phyloP scores from a whole-genome alignment of 2,113 vertebrate genomes.

The Apteryx owenii region DNA sequence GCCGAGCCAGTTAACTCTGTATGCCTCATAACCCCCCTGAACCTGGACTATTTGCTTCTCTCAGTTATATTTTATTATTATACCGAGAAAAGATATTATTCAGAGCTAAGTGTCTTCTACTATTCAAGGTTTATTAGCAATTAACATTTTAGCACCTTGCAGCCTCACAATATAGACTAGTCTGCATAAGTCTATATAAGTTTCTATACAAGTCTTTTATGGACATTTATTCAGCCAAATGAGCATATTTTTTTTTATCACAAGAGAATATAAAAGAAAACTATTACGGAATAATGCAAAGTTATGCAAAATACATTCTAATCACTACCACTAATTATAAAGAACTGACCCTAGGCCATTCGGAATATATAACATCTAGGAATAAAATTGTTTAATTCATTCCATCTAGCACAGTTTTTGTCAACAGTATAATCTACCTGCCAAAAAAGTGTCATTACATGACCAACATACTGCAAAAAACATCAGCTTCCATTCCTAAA shows the following conservation, averaged over 20 bases:
- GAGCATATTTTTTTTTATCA: neutral
- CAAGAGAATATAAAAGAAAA: neutral
- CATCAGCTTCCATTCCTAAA: neutral
- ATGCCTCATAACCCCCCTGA: neutral
- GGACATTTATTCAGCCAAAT: neutral
- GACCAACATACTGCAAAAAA: neutral
- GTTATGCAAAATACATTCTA: conserved; percentile 9
- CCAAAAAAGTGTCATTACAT: neutral
- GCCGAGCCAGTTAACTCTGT: neutral
- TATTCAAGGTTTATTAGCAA: neutral
- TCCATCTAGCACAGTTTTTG: neutral
- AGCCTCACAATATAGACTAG: neutral
- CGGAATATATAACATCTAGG: neutral
- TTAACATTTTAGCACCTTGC: neutral
- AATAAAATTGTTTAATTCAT: neutral
- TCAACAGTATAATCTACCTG: neutral
- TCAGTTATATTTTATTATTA: neutral
- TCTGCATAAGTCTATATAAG: no score
- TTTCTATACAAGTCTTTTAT: neutral
- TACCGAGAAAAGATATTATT: neutral
- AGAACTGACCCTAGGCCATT: neutral
- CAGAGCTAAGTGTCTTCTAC: neutral
- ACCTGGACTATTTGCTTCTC: neutral
- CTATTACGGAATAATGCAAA: neutral
- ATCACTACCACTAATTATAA: neutral